Base-by-base conservation (phyloP, 2,113 vertebrate species). In the Epinephelus lanceolatus region DNA sequence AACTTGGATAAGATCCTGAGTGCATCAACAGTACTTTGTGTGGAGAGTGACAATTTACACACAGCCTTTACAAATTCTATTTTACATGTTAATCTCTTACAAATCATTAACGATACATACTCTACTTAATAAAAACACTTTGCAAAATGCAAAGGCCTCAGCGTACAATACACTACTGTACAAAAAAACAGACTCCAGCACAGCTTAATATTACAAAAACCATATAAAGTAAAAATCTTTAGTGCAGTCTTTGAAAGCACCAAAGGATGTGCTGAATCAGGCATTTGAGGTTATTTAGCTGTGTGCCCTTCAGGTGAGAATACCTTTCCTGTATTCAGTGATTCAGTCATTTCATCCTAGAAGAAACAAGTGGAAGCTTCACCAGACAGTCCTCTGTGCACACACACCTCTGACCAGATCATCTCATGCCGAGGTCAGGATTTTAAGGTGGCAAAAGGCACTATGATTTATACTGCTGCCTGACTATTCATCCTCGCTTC, bases 141-240 rank as follows among this genome's bases (percentile, higher is more conserved):
- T 81, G 18, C 49, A 78, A 90, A 77, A 82, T 66, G 33, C 61
- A 92, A 87, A 85, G 13, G 40, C 68, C 81, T 69, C 18, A 7
- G 76, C 27, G 4, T 66, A 91, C 61, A 86, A 91, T 88, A 91
- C n/a, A 78, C 57, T 78, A 83, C 74, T 91, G 75, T 92, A 94
- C 89, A 93, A 84, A 76, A 14, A n/a, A 45, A 25, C 12, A 61
- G 19, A 67, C 25, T 53, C 19, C 19, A 49, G 1, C 62, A 59
- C 12, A 13, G 3, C n/a, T 70, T 78, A 66, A 77, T 76, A 73
- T 85, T 82, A 84, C 53, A 88, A 88, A 88, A 77, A 74, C 14
- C 6, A 76, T 61, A 84, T 72, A 67, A 87, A 85, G 62, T 66
- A 66, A 51, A 57, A 51, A 71, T 57, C 25, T 72, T 71, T 56